These are phyloP conservation scores for Hirundichthys speculiger DNA, from an alignment of 2,113 vertebrate genomes.

Conservation along the genomic window DNA sequence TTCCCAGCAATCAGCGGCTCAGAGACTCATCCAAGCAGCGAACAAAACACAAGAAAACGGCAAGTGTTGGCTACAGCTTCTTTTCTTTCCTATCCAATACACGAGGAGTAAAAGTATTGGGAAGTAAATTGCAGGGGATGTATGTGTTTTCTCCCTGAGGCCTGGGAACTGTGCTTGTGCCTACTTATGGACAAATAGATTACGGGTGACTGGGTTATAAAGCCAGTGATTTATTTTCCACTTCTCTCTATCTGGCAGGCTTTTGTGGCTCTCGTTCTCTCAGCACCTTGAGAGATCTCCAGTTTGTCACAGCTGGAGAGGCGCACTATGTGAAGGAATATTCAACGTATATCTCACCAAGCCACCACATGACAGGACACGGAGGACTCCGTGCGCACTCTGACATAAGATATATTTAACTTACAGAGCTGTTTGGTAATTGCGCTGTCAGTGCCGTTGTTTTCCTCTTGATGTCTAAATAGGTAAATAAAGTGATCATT, in stretches of 20 bases:
- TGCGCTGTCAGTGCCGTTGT: neutral
- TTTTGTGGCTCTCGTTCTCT: conserved; percentile 4
- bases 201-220: conserved; percentile 26
- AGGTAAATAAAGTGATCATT: neutral
- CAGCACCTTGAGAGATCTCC: conserved; percentile 13
- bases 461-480: conserved; percentile 1
- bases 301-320: conserved; percentile 12
- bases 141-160: conserved; percentile 21
- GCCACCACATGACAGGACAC: neutral
- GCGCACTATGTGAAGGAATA: conserved; percentile 26
- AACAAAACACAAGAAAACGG: neutral
- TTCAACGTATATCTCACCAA: conserved; percentile 22
- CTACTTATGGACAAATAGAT: conserved; percentile 41
- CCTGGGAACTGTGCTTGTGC: conserved; percentile 15
- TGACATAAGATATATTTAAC: too few relatives aligned
- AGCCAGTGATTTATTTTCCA: conserved; percentile 16
- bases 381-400: too few relatives aligned
- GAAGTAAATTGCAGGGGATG: conserved; percentile 25
- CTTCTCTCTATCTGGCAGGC: conserved; percentile 3
- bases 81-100: conserved; percentile 2
- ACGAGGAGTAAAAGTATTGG: conserved; percentile 15
- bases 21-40: neutral
- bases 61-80: neutral
- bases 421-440: too few relatives aligned
- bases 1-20: neutral